phyloP scores from a whole-genome alignment of 1,140 invertebrate species.

The Planococcus citri region DNA sequence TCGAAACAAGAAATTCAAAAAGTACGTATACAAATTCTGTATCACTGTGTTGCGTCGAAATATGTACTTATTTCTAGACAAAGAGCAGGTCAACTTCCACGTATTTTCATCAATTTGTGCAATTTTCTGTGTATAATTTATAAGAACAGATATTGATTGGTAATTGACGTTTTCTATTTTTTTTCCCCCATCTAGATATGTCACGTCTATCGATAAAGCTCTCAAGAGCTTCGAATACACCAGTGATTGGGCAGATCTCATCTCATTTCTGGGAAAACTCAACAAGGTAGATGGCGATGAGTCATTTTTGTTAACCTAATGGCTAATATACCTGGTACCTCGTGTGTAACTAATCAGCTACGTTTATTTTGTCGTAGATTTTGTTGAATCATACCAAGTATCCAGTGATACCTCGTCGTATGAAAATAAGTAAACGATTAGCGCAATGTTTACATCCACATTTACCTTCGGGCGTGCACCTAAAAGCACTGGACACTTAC shows the following conservation, averaged over 20 bases:
- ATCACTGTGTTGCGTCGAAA: background rate
- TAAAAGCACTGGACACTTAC: conserved; percentile 88
- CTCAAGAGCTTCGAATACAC: conserved; percentile 87
- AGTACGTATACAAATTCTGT: background rate
- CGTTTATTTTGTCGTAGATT: conserved; percentile 41
- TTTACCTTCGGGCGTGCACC: conserved; percentile 79
- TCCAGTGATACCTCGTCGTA: conserved; percentile 75
- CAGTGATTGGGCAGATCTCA: conserved; percentile 91
- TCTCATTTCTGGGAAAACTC: conserved; percentile 79
- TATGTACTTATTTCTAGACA: too few relatives aligned
- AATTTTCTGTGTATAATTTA: background rate
- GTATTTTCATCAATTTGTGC: conserved; percentile 1
- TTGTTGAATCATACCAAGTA: conserved; percentile 63
- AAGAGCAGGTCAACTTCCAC: background rate
- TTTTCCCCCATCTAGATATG: conserved; percentile 50
- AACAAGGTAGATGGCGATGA: conserved; percentile 56
- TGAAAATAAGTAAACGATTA: conserved; percentile 83
- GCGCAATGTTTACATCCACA: conserved; percentile 93
- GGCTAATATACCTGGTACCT: too few relatives aligned
- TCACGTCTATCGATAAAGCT: conserved; percentile 72
- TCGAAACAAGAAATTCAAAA: background rate
- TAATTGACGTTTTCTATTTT: conserved; percentile 19
- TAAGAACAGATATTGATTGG: conserved; percentile 3
- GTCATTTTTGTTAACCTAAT: background rate
- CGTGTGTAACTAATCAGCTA: too few relatives aligned